Conservation (phyloP, 2,888 invertebrate species). For the Clunio marinus region DNA sequence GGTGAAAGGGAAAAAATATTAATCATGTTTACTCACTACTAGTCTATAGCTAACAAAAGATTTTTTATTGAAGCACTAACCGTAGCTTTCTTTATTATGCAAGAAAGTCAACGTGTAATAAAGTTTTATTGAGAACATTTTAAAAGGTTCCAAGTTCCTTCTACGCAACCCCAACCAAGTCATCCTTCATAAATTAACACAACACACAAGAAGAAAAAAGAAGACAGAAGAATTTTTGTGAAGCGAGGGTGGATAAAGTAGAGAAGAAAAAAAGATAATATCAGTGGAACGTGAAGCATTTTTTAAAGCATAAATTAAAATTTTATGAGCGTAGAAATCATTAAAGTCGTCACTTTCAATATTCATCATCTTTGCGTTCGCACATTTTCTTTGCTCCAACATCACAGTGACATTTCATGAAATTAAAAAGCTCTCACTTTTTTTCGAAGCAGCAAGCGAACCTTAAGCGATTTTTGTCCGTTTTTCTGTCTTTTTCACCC, state of each 20-base stretch:
- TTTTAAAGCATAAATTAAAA: not conserved
- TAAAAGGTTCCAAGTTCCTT: not conserved
- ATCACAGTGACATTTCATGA: not conserved
- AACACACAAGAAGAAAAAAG: not conserved
- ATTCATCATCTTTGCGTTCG: not conserved
- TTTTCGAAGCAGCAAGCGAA: too few species aligned
- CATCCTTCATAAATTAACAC: slow-evolving; percentile 29
- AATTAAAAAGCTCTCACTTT: not conserved
- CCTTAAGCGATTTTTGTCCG: too few species aligned
- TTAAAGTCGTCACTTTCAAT: not conserved
- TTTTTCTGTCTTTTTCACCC: too few species aligned
- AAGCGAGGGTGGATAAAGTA: not conserved
- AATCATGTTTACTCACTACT: slow-evolving; percentile 32
- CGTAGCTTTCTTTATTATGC: slow-evolving; percentile 24
- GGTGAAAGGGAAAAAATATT: slow-evolving; percentile 15
- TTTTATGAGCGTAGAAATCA: not conserved
- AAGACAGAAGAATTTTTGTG: not conserved
- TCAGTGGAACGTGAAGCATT: not conserved
- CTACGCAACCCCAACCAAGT: not conserved
- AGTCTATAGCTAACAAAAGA: too few species aligned
- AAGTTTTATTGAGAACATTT: too few species aligned
- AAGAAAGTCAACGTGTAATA: slow-evolving; percentile 20
- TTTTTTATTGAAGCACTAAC: not conserved
- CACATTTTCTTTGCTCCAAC: not conserved
- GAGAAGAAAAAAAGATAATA: not conserved